These are phyloP conservation scores for Rhynchophorus ferrugineus DNA, from an alignment of 1,140 invertebrate genomes.

Conservation along the genomic window DNA sequence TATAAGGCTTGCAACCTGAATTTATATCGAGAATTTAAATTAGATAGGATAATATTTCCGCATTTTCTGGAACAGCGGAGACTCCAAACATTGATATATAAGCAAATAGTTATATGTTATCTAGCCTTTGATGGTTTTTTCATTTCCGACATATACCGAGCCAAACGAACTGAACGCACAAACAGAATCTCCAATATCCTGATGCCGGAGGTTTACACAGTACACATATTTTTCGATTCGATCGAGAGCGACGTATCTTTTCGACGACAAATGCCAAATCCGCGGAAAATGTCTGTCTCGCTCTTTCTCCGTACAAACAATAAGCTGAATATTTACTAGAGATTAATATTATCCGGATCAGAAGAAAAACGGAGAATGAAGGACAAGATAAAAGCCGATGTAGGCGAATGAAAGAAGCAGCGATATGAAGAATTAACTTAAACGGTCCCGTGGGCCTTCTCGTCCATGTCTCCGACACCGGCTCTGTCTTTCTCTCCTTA, in stretches of 20 bases:
- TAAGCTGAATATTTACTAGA: slow-evolving; percentile 23
- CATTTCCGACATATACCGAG: no score
- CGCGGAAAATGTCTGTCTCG: slow-evolving; percentile 19
- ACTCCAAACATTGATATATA: no score
- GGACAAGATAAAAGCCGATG: slow-evolving; percentile 20
- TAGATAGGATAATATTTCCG: no score
- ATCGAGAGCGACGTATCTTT: slow-evolving; percentile 18
- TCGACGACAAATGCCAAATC: slow-evolving; percentile 14
- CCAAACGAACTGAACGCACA: slow-evolving; percentile 14
- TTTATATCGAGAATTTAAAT: no score
- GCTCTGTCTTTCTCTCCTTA: slow-evolving; percentile 14
- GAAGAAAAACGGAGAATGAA: slow-evolving; percentile 19
- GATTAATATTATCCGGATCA: slow-evolving; percentile 23
- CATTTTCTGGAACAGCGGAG: no score
- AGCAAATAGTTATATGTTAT: no score
- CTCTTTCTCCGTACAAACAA: slow-evolving; percentile 18
- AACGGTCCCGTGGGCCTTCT: slow-evolving; percentile 16
- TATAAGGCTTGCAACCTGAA: no score
- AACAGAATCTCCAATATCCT: slow-evolving; percentile 18
- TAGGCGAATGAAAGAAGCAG: slow-evolving; percentile 9
- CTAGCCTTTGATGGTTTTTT: no score
- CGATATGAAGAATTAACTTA: slow-evolving; percentile 25
- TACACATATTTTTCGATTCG: slow-evolving; percentile 19
- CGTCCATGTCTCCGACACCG: slow-evolving; percentile 1
- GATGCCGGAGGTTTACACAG: slow-evolving; percentile 17